Percentiles rank a stretch among this genome's conserved stretches.
These are phyloP conservation scores for Genyomyrus donnyi DNA, from an alignment of 2,113 vertebrate genomes.

Conservation along the genomic window DNA sequence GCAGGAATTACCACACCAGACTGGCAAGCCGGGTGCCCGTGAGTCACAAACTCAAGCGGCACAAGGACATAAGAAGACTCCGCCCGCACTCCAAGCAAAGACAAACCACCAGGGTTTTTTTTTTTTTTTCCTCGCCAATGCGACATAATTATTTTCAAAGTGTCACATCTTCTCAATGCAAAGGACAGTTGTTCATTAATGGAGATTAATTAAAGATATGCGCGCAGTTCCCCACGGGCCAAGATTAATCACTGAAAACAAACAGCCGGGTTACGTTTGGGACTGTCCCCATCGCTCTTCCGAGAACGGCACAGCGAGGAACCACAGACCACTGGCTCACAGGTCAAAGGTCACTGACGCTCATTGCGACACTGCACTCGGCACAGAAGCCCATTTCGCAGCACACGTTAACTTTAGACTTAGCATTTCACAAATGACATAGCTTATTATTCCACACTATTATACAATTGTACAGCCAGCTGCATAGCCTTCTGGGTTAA, in stretches of 20 bases:
- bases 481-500: neutral
- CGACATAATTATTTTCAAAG: conserved; percentile 22
- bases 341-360: neutral
- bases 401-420: neutral
- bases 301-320: neutral
- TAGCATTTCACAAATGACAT: neutral
- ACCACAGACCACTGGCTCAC: neutral
- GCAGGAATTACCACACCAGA: neutral
- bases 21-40: neutral
- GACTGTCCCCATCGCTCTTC: neutral
- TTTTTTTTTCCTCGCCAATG: neutral
- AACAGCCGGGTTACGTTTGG: neutral
- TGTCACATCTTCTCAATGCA: conserved; percentile 3
- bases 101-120: neutral
- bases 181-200: conserved; percentile 21
- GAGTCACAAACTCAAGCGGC: neutral
- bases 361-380: neutral
- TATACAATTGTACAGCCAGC: neutral
- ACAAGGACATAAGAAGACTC: neutral
- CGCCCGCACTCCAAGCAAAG: neutral
- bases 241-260: conserved; percentile 15
- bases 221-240: neutral
- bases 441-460: neutral
- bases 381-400: neutral
- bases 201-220: conserved; percentile 24